Conservation (phyloP, 2,797 vertebrate genomes). For the Amphiprion clarkii region DNA sequence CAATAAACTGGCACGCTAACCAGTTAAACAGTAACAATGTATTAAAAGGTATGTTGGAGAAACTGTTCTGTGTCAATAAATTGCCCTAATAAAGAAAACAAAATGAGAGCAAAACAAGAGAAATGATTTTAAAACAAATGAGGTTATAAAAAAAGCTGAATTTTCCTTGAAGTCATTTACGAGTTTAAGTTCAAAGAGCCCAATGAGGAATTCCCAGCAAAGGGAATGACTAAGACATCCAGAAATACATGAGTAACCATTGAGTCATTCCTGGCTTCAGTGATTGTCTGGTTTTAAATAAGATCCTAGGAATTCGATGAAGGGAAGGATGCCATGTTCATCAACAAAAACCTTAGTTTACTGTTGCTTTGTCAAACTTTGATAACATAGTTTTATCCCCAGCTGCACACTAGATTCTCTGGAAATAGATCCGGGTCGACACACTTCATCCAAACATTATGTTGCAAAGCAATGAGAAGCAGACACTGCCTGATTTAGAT, state of each 20-base stretch:
- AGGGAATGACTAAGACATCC: constrained; percentile 65
- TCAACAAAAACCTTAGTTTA: neutral
- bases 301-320: neutral
- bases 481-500: neutral
- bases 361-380: neutral
- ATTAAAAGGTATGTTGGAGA: neutral
- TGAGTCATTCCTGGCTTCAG: constrained; percentile 56
- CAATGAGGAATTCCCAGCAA: constrained; percentile 67
- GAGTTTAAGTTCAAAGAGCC: constrained; percentile 22
- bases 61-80: neutral
- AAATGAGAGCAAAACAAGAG: neutral
- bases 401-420: neutral
- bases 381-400: neutral
- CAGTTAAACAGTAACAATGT: too few species aligned
- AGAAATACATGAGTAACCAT: constrained; percentile 67
- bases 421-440: neutral
- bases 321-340: neutral
- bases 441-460: neutral
- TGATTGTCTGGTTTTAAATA: constrained; percentile 45
- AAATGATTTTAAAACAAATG: neutral
- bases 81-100: neutral
- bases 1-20: neutral
- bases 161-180: constrained; percentile 26
- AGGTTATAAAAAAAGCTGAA: neutral
- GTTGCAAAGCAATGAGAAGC: neutral